Evolutionary conservation across 1,140 invertebrate genomes (phyloP).

Genomic region (Bradysia coprophila): DNA sequence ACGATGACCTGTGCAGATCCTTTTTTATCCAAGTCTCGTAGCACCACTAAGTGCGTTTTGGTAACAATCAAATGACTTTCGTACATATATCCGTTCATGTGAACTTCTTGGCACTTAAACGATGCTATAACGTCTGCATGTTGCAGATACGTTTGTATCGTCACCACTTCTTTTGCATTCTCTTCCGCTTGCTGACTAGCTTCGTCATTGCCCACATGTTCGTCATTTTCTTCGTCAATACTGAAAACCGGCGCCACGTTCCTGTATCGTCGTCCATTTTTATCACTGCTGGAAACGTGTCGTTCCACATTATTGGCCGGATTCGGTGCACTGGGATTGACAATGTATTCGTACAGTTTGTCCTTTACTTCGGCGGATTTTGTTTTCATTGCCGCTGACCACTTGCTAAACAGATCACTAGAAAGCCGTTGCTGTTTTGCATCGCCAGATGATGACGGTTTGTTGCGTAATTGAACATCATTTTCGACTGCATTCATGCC

Average conservation of each 20-base stretch:
- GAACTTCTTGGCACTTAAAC: constrained; percentile 83
- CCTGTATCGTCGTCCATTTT: constrained; percentile 74
- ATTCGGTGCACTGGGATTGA: constrained; percentile 44
- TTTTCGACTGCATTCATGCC: constrained; percentile 23
- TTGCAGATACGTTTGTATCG: constrained; percentile 46
- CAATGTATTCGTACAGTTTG: constrained; percentile 86
- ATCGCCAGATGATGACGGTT: constrained; percentile 2
- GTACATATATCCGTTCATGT: constrained; percentile 68
- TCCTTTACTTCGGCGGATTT: constrained; percentile 85
- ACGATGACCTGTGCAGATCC: constrained; percentile 69
- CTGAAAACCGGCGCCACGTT: constrained; percentile 86
- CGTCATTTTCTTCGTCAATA: constrained; percentile 83
- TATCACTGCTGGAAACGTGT: constrained; percentile 57
- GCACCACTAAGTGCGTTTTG: constrained; percentile 66
- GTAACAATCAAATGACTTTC: constrained; percentile 81
- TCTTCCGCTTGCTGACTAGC: constrained; percentile 13
- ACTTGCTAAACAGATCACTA: constrained; percentile 54
- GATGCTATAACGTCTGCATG: constrained; percentile 65
- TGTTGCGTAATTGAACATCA: not conserved
- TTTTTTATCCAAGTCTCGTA: constrained; percentile 59
- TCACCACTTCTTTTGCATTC: constrained; percentile 24
- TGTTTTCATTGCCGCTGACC: constrained; percentile 64
- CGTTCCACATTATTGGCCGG: constrained; percentile 27
- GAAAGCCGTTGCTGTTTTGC: constrained; percentile 22
- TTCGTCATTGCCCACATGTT: constrained; percentile 24